Evolutionary conservation across 2,113 vertebrate genomes (phyloP), one percentile per base, ranked within the genome.

Genomic region (Microcebus lehilahytsara): DNA sequence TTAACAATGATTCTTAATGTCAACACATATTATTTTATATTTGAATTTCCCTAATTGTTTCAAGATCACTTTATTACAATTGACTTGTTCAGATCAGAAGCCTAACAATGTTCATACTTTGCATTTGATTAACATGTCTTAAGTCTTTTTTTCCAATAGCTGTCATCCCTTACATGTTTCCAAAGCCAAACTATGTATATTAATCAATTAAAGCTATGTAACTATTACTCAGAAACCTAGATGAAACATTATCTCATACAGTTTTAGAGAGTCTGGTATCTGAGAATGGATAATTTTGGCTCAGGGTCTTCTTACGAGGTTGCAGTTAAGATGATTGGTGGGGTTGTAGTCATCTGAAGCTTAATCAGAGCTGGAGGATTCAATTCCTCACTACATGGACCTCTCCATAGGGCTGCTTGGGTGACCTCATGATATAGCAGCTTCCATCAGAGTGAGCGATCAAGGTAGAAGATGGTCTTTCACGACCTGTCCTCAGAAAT

Each of bases 251-350:
- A 71, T 87, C 20, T 87, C 40, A 27, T 77, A 3, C 4, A 60
- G 23, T 91, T 93, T 93, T 42, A 77, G 56, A 93, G 25, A 92
- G 22, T 85, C 23, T 87, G 88, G 60, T 34, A 91, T 84, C 37
- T 71, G 14, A 32, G 53, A 95, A n/a, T 32, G 64, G 53, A 34
- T 77, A 5, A 23, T 78, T 79, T 67, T 64, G 42, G 53, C 34
- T 74, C 79, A 37, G 8, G 42, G 51, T 87, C 22, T 84, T 88
- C 34, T 88, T 27, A 23, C 37, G n/a, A 91, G 42, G 32, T 40
- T 93, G 46, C 5, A 40, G 25, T 89, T 37, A 58, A 32, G 23
- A 42, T 42, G 51, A 58, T 42, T 72, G 2, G 51, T 42, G 74
- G 62, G 40, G 11, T 20, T 93, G 10, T 1, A 60, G 60, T 58